Evolutionary conservation across 2,797 vertebrate genomes (phyloP).

Genomic region (Tadarida brasiliensis): DNA sequence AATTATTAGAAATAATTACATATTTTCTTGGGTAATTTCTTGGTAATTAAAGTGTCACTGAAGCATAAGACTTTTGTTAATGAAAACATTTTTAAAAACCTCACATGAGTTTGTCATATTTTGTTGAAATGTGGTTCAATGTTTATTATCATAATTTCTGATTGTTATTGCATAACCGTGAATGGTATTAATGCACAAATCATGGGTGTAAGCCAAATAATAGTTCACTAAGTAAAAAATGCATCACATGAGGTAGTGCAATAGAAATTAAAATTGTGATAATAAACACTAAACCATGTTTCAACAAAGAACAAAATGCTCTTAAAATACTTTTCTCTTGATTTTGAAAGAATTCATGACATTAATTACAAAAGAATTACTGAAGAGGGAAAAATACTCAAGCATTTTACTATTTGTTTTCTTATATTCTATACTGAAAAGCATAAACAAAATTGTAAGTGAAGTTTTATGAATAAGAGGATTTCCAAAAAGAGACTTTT

Average conservation of each 20-base stretch:
- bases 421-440: conserved; percentile 21
- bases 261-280: conserved; percentile 82
- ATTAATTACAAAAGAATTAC: conserved; percentile 72
- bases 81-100: conserved; percentile 74
- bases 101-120: conserved; percentile 76
- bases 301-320: conserved; percentile 80
- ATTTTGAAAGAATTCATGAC: conserved; percentile 76
- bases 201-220: conserved; percentile 81
- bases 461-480: conserved; percentile 17
- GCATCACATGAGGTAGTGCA: conserved; percentile 72
- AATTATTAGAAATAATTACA: conserved; percentile 81
- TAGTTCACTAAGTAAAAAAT: conserved; percentile 77
- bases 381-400: conserved; percentile 6
- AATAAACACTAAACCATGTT: conserved; percentile 82
- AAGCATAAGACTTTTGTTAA: conserved; percentile 81
- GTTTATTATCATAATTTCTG: conserved; percentile 84
- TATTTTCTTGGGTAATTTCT: conserved; percentile 83
- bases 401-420: conserved; percentile 75
- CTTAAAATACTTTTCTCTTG: conserved; percentile 58
- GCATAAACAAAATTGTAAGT: conserved; percentile 48
- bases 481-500: conserved; percentile 10
- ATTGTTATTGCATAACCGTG: conserved; percentile 81
- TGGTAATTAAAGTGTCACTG: conserved; percentile 82
- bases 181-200: conserved; percentile 80
- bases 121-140: conserved; percentile 80